Evolutionary conservation across 2,888 invertebrate species (phyloP).

Genomic region (Sinopyrophorus schimmeli): DNA sequence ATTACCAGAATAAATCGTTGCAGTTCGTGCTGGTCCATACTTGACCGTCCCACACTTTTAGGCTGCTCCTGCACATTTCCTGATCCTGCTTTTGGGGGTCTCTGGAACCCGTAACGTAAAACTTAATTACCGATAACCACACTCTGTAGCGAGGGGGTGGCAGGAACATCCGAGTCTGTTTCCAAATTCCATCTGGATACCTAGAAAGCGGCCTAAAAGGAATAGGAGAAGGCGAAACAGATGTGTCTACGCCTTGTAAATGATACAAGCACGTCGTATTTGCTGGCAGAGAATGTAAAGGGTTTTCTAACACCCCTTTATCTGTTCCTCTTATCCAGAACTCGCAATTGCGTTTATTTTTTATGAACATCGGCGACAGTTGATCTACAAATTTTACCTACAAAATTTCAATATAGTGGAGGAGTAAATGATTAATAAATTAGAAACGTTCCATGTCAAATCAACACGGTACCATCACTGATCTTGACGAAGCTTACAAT

Average conservation of each 20-base stretch:
- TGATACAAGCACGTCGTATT: constrained; percentile 90
- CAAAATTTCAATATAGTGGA: too few species aligned
- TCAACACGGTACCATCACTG: too few species aligned
- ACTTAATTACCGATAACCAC: constrained; percentile 85
- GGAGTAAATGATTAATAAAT: too few species aligned
- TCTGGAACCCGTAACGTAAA: constrained; percentile 71
- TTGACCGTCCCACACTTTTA: constrained; percentile 87
- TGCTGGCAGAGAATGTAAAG: constrained; percentile 81
- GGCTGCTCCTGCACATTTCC: constrained; percentile 79
- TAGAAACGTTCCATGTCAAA: too few species aligned
- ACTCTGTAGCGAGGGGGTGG: constrained; percentile 74
- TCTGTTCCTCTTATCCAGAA: constrained; percentile 83
- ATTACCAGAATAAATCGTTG: constrained; percentile 81
- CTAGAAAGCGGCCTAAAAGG: constrained; percentile 63
- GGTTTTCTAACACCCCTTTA: constrained; percentile 79
- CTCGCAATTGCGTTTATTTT: constrained; percentile 81
- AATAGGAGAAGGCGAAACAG: constrained; percentile 56
- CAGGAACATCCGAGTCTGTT: constrained; percentile 58
- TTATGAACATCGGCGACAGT: constrained; percentile 81
- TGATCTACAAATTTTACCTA: constrained; percentile 84
- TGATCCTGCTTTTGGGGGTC: constrained; percentile 69
- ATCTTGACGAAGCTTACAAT: too few species aligned
- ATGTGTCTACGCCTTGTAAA: constrained; percentile 69
- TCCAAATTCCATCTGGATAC: constrained; percentile 56
- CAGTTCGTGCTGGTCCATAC: constrained; percentile 75